These are phyloP conservation scores for Tribolium castaneum DNA, from an alignment of 1,140 invertebrate species.

Conservation along the genomic window DNA sequence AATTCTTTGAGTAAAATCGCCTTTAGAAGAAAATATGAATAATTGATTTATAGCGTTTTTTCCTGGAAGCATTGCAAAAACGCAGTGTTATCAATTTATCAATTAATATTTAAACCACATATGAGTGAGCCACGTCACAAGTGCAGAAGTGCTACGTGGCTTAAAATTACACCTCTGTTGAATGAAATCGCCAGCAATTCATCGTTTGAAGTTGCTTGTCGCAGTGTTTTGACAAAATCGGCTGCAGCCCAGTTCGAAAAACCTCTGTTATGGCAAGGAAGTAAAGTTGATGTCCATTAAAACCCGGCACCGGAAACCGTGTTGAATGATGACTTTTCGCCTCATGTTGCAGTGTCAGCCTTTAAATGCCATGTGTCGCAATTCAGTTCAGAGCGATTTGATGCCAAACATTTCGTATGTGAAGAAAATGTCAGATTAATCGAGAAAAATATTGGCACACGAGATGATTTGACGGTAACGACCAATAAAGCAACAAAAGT, in stretches of 20 bases:
- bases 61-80: not conserved
- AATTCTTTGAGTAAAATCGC: not conserved
- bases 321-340: conserved; percentile 29
- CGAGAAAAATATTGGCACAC: not conserved
- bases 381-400: not conserved
- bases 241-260: not conserved
- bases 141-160: not conserved
- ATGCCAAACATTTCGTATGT: not conserved
- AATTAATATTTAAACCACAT: not conserved
- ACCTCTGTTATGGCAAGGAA: conserved; percentile 4
- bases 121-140: not conserved
- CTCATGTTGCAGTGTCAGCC: conserved; percentile 22
- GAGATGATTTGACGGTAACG: not conserved
- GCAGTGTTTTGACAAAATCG: conserved; percentile 10
- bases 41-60: not conserved
- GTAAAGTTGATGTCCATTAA: conserved; percentile 18
- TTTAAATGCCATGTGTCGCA: conserved; percentile 28
- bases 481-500: not conserved
- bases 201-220: not conserved
- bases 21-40: not conserved
- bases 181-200: conserved; percentile 4
- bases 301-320: conserved; percentile 26
- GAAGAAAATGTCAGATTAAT: conserved; percentile 15
- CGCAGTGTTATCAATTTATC: not conserved
- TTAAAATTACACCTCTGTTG: not conserved